Evolutionary conservation across 2,797 vertebrate genomes (phyloP), one percentile per base, ranked within the genome.

Genomic region (Sebastes itinus): DNA sequence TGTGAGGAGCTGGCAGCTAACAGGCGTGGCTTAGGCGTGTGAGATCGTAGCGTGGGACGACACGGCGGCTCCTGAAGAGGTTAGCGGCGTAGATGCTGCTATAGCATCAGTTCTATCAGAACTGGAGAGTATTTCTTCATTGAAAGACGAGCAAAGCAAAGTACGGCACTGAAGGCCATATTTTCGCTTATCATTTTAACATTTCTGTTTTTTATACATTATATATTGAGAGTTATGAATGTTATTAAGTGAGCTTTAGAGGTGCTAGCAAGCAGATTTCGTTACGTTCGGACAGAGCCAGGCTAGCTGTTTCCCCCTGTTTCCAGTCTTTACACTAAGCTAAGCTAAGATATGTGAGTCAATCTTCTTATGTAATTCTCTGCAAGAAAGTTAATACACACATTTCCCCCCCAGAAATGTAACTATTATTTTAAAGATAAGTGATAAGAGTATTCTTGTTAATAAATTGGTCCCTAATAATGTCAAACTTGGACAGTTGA

Each of bases 401-500:
- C 9, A 14, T 56, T 71, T 32, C 28, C 27, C 56, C 8, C n/a
- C 3, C 33, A 33, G 63, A 58, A 59, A 20, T 55, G 22, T 3
- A 59, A 22, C 6, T 33, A 23, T 2, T 73, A 5, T 27, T 61
- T 54, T 56, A 20, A 38, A 52, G 73, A 56, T 14, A 80, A 18
- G n/a, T 46, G 9, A 82, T 52, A 64, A 38, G 35, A 38, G 35
- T 38, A 38, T 38, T 38, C 35, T 33, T 18, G 27, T 28, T 13
- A 16, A 61, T 16, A 67, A 78, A 71, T 55, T 61, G 18, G 32
- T 77, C 58, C 33, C 32, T 32, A 38, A 60, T 64, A 70, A 74
- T 56, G 70, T 55, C 28, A 66, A 66, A 70, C 20, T 1, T 7
- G n/a, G 56, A 56, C 28, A 18, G 18, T 52, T 66, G 18, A 78